phyloP scores from a whole-genome alignment of 2,797 vertebrate species.

The Cottoperca gobio region DNA sequence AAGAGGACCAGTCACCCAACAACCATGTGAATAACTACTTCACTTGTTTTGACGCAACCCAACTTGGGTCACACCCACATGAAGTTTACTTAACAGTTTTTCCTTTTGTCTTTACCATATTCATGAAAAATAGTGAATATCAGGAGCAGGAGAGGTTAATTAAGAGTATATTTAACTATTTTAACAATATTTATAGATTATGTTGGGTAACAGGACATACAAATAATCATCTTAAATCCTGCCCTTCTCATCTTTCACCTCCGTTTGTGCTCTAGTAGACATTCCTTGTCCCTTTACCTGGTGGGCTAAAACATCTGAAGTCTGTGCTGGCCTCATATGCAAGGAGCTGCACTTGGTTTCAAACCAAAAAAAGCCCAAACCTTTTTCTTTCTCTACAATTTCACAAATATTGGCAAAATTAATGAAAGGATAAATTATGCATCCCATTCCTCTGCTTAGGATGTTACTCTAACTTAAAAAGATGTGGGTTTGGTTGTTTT shows the following conservation, averaged over 20 bases:
- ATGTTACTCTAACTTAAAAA: slow-evolving; percentile 35
- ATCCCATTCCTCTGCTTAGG: slow-evolving; percentile 15
- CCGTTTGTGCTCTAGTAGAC: slow-evolving; percentile 69
- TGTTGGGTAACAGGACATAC: slow-evolving; percentile 22
- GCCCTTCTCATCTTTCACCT: slow-evolving; percentile 6
- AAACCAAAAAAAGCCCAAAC: slow-evolving; percentile 10
- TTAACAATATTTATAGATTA: slow-evolving; percentile 22
- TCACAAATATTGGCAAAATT: slow-evolving; percentile 25
- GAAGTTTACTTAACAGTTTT: slow-evolving; percentile 35
- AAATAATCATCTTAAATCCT: slow-evolving; percentile 1
- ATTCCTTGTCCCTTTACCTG: slow-evolving; percentile 23
- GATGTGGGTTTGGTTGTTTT: slow-evolving; percentile 31
- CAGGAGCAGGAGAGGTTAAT: slow-evolving; percentile 32
- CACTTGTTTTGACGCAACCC: slow-evolving; percentile 14
- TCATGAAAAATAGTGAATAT: slow-evolving; percentile 49
- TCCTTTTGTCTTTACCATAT: slow-evolving; percentile 15
- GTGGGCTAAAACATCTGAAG: slow-evolving; percentile 14
- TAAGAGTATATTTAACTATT: slow-evolving; percentile 28
- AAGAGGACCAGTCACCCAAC: slow-evolving; percentile 6
- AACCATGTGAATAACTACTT: slow-evolving; percentile 4
- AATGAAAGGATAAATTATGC: slow-evolving; percentile 3
- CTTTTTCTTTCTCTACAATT: not conserved
- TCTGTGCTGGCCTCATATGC: slow-evolving; percentile 17
- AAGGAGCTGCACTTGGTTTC: slow-evolving; percentile 23
- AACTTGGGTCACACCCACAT: slow-evolving; percentile 34